Percentiles rank a stretch among this genome's conserved stretches.
phyloP scores from a whole-genome alignment of 2,113 vertebrate species.

The Carollia perspicillata region DNA sequence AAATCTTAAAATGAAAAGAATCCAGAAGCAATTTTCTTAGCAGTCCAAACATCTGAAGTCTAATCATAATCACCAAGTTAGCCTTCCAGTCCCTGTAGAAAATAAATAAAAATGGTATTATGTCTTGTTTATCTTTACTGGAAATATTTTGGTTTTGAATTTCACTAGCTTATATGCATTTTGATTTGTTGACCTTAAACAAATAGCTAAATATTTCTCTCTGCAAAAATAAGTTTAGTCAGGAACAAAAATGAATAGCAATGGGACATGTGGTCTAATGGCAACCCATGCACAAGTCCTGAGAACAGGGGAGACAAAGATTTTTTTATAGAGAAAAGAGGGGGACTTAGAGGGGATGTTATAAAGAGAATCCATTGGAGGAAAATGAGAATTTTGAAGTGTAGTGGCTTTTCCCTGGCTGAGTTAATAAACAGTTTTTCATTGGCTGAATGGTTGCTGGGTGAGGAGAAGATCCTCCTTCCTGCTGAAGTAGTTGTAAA shows the following conservation, averaged over 20 bases:
- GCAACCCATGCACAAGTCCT: background rate
- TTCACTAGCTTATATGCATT: background rate
- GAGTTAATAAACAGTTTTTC: background rate
- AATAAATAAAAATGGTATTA: background rate
- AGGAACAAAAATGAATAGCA: background rate
- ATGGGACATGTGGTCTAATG: background rate
- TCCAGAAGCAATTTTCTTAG: background rate
- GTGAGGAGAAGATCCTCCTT: background rate
- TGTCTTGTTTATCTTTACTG: background rate
- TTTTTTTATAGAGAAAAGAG: background rate
- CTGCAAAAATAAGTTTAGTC: background rate
- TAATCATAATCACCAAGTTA: background rate
- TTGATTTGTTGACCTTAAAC: background rate
- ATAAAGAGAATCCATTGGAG: background rate
- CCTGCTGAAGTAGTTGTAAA: background rate
- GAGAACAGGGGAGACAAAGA: background rate
- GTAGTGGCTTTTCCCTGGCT: background rate
- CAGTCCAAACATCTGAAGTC: background rate
- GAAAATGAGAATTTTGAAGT: background rate
- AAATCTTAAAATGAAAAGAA: conserved; percentile 33
- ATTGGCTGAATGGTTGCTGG: background rate
- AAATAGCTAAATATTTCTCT: background rate
- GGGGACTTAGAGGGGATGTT: background rate
- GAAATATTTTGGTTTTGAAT: background rate
- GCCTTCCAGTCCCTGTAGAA: background rate